phyloP scores from a whole-genome alignment of 2,113 vertebrate genomes.

The Origma solitaria region DNA sequence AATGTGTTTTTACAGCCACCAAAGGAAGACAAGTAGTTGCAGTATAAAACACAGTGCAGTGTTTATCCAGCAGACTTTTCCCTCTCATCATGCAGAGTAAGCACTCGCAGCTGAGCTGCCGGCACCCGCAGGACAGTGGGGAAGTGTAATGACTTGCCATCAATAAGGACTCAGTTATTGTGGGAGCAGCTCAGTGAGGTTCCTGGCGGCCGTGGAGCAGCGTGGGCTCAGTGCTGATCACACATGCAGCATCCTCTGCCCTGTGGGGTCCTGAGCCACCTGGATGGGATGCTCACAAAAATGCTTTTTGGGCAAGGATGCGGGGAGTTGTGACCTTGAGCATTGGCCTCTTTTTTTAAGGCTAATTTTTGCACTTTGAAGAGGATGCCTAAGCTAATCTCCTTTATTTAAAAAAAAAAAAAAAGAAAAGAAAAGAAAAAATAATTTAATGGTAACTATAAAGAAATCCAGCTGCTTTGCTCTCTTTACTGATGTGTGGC shows the following conservation, averaged over 20 bases:
- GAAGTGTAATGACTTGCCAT: slow-evolving; percentile 8
- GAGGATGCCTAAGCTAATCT: neutral
- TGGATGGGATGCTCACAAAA: neutral
- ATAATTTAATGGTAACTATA: neutral
- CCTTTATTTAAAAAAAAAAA: neutral
- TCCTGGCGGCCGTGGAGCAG: neutral
- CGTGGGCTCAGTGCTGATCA: neutral
- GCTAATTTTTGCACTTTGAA: neutral
- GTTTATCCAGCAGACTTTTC: slow-evolving; percentile 17
- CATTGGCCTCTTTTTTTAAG: neutral
- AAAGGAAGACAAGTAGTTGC: neutral
- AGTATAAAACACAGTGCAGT: neutral
- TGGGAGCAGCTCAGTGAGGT: neutral
- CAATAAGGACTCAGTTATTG: slow-evolving; percentile 15
- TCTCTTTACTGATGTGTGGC: neutral
- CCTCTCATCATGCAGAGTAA: neutral
- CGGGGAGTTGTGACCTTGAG: neutral
- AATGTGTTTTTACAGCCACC: neutral
- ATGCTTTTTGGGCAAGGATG: neutral
- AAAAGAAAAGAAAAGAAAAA: neutral
- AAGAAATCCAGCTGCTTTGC: neutral
- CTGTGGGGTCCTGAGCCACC: fast-evolving
- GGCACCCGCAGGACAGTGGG: neutral
- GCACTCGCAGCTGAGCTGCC: neutral
- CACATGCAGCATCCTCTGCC: neutral